These are phyloP conservation scores for Therioaphis trifolii DNA, from an alignment of 2,888 invertebrate genomes.

Conservation along the genomic window DNA sequence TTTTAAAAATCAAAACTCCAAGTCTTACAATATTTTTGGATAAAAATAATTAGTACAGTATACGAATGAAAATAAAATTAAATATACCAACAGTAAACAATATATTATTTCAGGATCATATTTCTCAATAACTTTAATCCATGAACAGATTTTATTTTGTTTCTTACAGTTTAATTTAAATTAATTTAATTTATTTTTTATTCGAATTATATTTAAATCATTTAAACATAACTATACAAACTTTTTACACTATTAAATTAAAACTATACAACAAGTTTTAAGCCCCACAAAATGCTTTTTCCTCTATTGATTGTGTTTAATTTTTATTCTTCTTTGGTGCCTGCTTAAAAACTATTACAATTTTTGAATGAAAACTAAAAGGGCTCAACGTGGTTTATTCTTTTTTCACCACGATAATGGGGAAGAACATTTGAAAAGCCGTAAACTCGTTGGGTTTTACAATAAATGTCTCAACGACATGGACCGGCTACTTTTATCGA, in stretches of 20 bases:
- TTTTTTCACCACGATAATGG: slow-evolving; percentile 7
- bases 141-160: too few relatives aligned
- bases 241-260: neutral
- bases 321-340: neutral
- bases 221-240: too few relatives aligned
- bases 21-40: too few relatives aligned
- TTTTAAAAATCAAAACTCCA: too few relatives aligned
- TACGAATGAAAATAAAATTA: too few relatives aligned
- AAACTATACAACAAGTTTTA: neutral
- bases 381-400: neutral
- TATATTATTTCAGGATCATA: too few relatives aligned
- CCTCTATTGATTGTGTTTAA: neutral
- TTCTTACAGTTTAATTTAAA: too few relatives aligned
- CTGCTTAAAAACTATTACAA: neutral
- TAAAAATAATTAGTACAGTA: too few relatives aligned
- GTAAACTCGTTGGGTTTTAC: slow-evolving; percentile 39
- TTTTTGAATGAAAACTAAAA: slow-evolving; percentile 13
- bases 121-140: too few relatives aligned
- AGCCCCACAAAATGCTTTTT: slow-evolving; percentile 13
- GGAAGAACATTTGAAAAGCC: slow-evolving; percentile 23
- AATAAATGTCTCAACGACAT: slow-evolving; percentile 35
- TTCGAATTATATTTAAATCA: neutral
- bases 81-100: too few relatives aligned
- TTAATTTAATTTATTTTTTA: neutral
- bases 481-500: slow-evolving; percentile 17